Base-by-base conservation (phyloP, 2,113 vertebrate species). In the Forbesichthys papilliferus region DNA sequence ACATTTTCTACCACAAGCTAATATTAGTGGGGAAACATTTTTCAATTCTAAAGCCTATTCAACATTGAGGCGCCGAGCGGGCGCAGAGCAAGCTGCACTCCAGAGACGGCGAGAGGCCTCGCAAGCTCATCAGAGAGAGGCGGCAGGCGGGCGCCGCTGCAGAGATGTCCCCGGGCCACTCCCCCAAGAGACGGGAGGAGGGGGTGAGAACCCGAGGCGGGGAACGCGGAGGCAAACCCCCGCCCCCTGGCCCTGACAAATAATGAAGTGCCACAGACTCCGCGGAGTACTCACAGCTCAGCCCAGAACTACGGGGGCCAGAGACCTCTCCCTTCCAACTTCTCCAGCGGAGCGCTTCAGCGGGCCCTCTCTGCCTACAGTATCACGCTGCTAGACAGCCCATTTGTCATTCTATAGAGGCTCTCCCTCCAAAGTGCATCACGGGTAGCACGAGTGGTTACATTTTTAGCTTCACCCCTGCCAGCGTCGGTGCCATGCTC, bases 351-450 rank as follows among this genome's bases (percentile, higher is more conserved):
- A 80, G 74, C 60, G 78, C 68, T 78, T 82, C 73, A 87, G 75
- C 71, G 79, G 74, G 74, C 53, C 69, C 78, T 79, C 74, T 61
- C 74, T 0, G 71, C 86, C 86, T 68, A 11, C 77, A 84, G 87
- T 73, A 86, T 83, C 73, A 53, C 75, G 71, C 68, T 57, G 75
- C 69, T 79, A 68, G 80, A 84, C 83, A 77, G 80, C 69, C 63
- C 84, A 82, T 90, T 87, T 79, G 73, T 89, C 87, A 83, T 83
- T 69, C 11, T 34, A 47, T 9, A 57, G 64, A 64, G 53, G 68
- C 80, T 5, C 80, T 84, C 85, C 73, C 82, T 71, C 73, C 79
- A 69, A 80, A 83, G 79, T 71, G 78, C 71, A 83, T 69, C 20
- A 58, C 12, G 56, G 56, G 78, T 82, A 80, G 61, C 71, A 78